A percentile compares a stretch with the other conserved stretches of the same genome.
Conservation (phyloP, 2,797 vertebrate genomes). For the Serranus cabrilla region DNA sequence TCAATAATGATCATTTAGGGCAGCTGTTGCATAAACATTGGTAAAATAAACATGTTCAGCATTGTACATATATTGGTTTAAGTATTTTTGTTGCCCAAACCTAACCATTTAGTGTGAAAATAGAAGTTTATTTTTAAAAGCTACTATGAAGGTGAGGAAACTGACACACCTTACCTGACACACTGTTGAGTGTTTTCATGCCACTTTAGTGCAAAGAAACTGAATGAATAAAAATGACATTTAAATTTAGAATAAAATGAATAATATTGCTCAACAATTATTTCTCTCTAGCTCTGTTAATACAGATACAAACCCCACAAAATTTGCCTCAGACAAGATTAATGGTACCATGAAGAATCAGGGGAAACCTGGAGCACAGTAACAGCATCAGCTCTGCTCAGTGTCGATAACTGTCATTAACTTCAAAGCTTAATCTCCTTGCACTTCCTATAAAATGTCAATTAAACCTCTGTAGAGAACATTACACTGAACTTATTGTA, state of each 20-base stretch:
- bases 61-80: too few relatives aligned
- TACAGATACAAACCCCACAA: slow-evolving; percentile 8
- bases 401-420: slow-evolving; percentile 57
- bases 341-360: neutral
- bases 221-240: neutral
- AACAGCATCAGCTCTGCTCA: slow-evolving; percentile 45
- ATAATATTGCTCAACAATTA: neutral
- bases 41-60: too few relatives aligned
- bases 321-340: slow-evolving; percentile 22
- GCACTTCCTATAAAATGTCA: slow-evolving; percentile 37
- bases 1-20: too few relatives aligned
- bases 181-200: neutral
- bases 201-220: neutral
- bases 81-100: too few relatives aligned
- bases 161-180: too few relatives aligned
- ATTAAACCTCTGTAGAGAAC: slow-evolving; percentile 48
- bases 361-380: slow-evolving; percentile 30
- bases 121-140: too few relatives aligned
- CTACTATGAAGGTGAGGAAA: too few relatives aligned
- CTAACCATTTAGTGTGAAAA: too few relatives aligned
- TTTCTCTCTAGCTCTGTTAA: slow-evolving; percentile 6
- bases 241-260: neutral
- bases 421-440: slow-evolving; percentile 46
- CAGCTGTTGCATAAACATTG: too few relatives aligned
- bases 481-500: slow-evolving; percentile 16